A percentile compares a stretch with the other conserved stretches of the same genome.
Evolutionary conservation across 2,888 invertebrate species (phyloP).

Genomic region (Drosophila lacicola): DNA sequence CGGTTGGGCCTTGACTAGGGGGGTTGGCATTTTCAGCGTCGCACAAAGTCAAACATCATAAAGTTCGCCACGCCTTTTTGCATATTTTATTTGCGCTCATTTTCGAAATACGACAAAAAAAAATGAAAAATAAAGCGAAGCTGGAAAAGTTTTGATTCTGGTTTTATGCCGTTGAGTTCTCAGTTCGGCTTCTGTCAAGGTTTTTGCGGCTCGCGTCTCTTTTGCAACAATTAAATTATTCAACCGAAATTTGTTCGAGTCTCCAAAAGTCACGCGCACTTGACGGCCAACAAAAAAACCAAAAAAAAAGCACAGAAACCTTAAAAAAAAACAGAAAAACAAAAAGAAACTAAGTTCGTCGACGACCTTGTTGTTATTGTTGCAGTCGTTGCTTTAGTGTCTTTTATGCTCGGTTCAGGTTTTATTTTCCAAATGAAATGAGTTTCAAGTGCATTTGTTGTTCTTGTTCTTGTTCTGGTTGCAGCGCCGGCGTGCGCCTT

Average conservation of each 20-base stretch:
- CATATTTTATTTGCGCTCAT: constrained; percentile 81
- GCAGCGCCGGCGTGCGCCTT: constrained; percentile 49
- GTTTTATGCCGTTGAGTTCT: constrained; percentile 63
- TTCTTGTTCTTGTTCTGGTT: constrained; percentile 21
- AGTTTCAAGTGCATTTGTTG: constrained; percentile 78
- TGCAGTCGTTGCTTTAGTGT: constrained; percentile 53
- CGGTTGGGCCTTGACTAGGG: background rate
- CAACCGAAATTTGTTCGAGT: constrained; percentile 82
- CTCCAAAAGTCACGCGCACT: constrained; percentile 82
- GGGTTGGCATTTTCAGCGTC: constrained; percentile 44
- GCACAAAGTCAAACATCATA: constrained; percentile 81
- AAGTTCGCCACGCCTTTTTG: constrained; percentile 82
- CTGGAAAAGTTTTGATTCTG: constrained; percentile 58
- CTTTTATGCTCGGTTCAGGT: constrained; percentile 74
- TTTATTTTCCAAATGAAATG: constrained; percentile 82
- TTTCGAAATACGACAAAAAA: constrained; percentile 40
- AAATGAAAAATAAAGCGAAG: constrained; percentile 17
- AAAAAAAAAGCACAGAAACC: background rate
- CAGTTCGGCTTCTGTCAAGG: constrained; percentile 54
- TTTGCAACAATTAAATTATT: constrained; percentile 80
- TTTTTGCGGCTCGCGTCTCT: constrained; percentile 51
- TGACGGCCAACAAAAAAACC: constrained; percentile 58
- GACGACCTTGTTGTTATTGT: constrained; percentile 58
- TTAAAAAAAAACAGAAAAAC: constrained; percentile 24
- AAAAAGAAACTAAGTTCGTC: constrained; percentile 58